Evolutionary conservation across 2,888 invertebrate species (phyloP), one percentile per base, ranked within the genome.

Genomic region (Xanthorhoe designata): DNA sequence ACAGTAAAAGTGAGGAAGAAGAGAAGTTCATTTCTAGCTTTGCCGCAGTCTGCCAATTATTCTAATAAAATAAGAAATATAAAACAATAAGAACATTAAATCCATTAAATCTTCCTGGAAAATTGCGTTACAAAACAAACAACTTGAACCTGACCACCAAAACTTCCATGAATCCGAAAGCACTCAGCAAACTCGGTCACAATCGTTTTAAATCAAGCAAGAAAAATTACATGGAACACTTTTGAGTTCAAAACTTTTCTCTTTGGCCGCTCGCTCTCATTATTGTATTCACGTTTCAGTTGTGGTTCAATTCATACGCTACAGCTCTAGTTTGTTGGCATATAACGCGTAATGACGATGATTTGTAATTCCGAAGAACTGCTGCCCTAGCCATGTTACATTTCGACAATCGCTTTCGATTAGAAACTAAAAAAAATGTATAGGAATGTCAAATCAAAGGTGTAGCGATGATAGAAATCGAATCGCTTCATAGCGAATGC

Each of bases 201-300:
- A 80, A 80, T 87, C 88, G 86, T 85, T 90, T 88, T 88, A 87
- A 88, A 89, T 90, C 88, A 88, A 86, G 84, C 89, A 83, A 84
- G 84, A 90, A 90, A 90, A 91, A 90, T 91, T 91, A 90, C 89
- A 84, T 72, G 74, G 78, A 89, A 85, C 85, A 86, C 87, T 91
- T 89, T 88, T 85, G 85, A 89, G 90, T 84, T 79, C 83, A 84
- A 87, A 89, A 89, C 87, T 89, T 89, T 82, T 77, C 87, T 87
- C 85, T 88, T 80, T 80, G 71, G 73, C 68, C 70, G 65, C 32
- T 32, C 57, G 60, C 67, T 61, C 72, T 90, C 88, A 89, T 90
- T 90, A 89, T 91, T 91, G 89, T 89, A 87, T 89, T 88, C 91
- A 89, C 90, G 90, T 90, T 86, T 86, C 71, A 81, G 80, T 17